Percentiles rank a stretch among this genome's conserved stretches.
phyloP scores from a whole-genome alignment of 2,888 invertebrate species.

The Lithophane leautieri region DNA sequence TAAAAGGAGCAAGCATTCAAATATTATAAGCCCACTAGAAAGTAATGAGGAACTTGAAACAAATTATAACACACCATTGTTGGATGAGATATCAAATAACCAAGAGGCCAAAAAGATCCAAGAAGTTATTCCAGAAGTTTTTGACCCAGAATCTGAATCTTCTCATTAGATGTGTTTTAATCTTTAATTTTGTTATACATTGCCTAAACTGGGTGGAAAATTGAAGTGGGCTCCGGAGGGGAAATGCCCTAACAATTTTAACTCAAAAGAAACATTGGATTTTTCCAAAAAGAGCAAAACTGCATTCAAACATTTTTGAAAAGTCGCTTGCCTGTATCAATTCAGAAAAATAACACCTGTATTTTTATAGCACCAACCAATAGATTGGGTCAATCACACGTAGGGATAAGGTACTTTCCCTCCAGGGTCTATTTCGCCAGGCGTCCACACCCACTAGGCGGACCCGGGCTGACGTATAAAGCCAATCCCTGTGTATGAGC shows the following conservation, averaged over 20 bases:
- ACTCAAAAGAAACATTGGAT: neutral
- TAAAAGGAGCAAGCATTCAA: constrained; percentile 79
- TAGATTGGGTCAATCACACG: too few relatives aligned
- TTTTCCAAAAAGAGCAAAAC: neutral
- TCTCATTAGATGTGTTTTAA: constrained; percentile 9
- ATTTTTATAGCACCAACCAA: neutral
- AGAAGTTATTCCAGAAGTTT: constrained; percentile 15
- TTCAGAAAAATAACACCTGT: neutral
- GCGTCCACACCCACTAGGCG: too few relatives aligned
- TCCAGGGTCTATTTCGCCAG: too few relatives aligned
- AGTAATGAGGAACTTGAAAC: constrained; percentile 67
- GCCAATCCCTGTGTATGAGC: too few relatives aligned
- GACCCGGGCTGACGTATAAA: too few relatives aligned
- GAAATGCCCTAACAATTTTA: neutral
- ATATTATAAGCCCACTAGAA: constrained; percentile 69
- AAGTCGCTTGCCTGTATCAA: neutral
- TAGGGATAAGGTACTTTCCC: too few relatives aligned
- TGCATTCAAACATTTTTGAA: neutral
- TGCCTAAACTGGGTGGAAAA: neutral
- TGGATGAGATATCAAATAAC: constrained; percentile 35
- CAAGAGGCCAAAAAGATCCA: constrained; percentile 46
- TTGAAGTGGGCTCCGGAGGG: neutral
- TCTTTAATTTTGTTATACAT: neutral
- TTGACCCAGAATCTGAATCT: constrained; percentile 34
- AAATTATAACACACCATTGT: constrained; percentile 53